A percentile compares a stretch with the other conserved stretches of the same genome.
phyloP scores from a whole-genome alignment of 2,797 vertebrate species.

The Eulemur albifrons region DNA sequence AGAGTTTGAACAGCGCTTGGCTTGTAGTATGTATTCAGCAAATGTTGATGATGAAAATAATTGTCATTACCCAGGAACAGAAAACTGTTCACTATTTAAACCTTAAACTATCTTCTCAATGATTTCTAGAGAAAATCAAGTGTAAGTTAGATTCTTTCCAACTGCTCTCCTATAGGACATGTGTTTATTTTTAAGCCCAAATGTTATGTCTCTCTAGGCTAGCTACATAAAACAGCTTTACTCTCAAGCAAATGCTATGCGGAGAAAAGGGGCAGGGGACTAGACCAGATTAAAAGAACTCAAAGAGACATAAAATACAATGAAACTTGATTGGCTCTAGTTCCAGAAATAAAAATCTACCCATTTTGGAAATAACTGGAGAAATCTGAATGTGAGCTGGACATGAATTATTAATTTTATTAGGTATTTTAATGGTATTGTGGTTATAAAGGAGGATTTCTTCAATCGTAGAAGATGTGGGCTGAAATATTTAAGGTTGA shows the following conservation, averaged over 20 bases:
- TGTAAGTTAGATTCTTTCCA: neutral
- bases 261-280: neutral
- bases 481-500: neutral
- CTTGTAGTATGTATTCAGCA: neutral
- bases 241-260: neutral
- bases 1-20: neutral
- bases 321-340: neutral
- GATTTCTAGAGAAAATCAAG: conserved; percentile 10
- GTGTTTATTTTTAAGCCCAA: neutral
- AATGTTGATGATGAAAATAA: neutral
- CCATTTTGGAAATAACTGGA: neutral
- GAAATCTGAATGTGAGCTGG: neutral
- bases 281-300: conserved; percentile 9
- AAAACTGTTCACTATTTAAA: conserved; percentile 18
- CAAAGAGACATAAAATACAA: neutral
- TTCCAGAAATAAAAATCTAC: conserved; percentile 10
- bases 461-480: neutral
- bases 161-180: neutral
- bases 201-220: neutral
- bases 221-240: neutral
- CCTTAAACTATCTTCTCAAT: neutral
- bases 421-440: neutral
- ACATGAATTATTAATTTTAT: neutral
- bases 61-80: neutral
- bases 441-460: neutral